Evolutionary conservation across 2,113 vertebrate genomes (phyloP), one percentile per base, ranked within the genome.

Genomic region (Camelus bactrianus): DNA sequence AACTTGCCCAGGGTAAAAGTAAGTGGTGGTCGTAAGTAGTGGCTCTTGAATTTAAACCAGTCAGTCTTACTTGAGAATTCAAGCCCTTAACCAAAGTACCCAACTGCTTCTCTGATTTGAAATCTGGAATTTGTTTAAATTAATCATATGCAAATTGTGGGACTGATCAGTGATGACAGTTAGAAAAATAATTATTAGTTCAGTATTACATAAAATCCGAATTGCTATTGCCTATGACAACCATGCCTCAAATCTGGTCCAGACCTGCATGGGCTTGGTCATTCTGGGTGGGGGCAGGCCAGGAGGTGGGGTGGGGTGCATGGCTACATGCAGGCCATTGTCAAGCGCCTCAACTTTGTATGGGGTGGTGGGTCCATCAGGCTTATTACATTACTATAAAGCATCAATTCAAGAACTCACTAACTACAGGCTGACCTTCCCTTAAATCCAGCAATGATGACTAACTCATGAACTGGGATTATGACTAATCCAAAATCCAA

Each of bases 401-500:
- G 56, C 62, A 69, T 91, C 79, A 82, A 75, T 64, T 89, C 50
- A 91, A 56, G 64, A 94, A 52, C 62, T 72, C 28, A 64, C 64
- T 83, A n/a, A 67, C 14, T 38, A 46, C 84, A 83, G 90, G 83
- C n/a, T 86, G 35, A 15, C 7, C 30, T 50, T 70, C 8, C 13
- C 16, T 90, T 67, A 72, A 93, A 77, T 64, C 8, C 42, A 69
- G 35, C 42, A 75, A 42, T 19, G 46, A 87, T 38, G 28, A 28
- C 50, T 70, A 2, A 17, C 8, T 84, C 65, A 64, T 20, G 6
- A 89, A n/a, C 14, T 2, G 80, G 3, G 26, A 56, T 85, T 91
- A 60, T 7, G 28, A 92, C 14, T 72, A 79, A 72, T 28, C 35
- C 22, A 20, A 92, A 94, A 73, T 77, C 5, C 4, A 65, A 8